phyloP scores from a whole-genome alignment of 1,140 invertebrate species.

The Planococcus citri region DNA sequence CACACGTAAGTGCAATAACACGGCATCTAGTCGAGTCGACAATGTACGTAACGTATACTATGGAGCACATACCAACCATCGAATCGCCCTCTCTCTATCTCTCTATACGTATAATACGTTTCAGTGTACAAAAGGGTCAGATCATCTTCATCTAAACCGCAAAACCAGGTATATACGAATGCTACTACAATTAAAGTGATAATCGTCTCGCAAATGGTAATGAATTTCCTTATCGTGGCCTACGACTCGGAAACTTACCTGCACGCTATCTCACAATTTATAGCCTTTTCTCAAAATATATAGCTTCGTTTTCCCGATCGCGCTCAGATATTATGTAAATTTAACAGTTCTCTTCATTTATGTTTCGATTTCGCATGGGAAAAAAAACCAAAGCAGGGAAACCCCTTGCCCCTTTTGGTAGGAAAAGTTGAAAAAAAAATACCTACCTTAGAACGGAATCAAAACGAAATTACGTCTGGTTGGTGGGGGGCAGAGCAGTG shows the following conservation, averaged over 20 bases:
- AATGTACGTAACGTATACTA: slow-evolving; percentile 5
- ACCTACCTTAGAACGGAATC: too few species aligned
- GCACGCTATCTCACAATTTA: slow-evolving; percentile 17
- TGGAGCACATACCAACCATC: not conserved
- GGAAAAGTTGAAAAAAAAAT: not conserved
- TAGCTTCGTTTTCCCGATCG: slow-evolving; percentile 10
- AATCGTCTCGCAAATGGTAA: slow-evolving; percentile 20
- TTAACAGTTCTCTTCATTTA: slow-evolving; percentile 12
- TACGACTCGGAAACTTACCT: slow-evolving; percentile 16
- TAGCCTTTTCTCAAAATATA: not conserved
- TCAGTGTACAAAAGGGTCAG: not conserved
- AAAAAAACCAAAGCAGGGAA: not conserved
- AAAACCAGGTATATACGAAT: slow-evolving; percentile 17
- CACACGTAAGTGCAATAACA: too few species aligned
- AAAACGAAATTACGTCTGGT: too few species aligned
- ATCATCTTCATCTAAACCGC: slow-evolving; percentile 13
- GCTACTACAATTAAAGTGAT: slow-evolving; percentile 19
- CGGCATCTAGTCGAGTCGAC: too few species aligned
- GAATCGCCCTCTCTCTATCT: not conserved
- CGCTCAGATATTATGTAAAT: slow-evolving; percentile 18
- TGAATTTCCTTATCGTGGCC: slow-evolving; percentile 17
- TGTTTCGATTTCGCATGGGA: not conserved
- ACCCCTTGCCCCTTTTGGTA: too few species aligned
- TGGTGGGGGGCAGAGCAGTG: too few species aligned
- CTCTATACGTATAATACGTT: too few species aligned